Evolutionary conservation across 2,888 invertebrate species (phyloP).

Genomic region (Rhagonycha lutea): DNA sequence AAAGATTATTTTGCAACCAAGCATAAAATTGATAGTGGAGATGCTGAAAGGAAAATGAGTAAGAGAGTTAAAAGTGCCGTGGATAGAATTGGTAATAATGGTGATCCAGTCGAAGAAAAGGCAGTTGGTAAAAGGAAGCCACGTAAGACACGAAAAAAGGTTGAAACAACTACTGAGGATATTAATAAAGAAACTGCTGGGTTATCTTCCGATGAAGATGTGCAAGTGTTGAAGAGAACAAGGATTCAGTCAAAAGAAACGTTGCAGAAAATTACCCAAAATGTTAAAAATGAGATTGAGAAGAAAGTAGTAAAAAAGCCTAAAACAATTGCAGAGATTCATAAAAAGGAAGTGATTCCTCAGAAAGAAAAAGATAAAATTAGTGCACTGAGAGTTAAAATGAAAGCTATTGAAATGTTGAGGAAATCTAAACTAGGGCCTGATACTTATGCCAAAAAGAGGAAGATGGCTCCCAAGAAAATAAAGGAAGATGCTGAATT

Average conservation of each 20-base stretch:
- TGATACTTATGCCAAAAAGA: constrained; percentile 57
- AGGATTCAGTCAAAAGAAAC: constrained; percentile 37
- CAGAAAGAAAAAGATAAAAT: constrained; percentile 72
- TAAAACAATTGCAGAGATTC: constrained; percentile 37
- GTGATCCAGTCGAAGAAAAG: constrained; percentile 30
- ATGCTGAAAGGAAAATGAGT: constrained; percentile 69
- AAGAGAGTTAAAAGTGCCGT: constrained; percentile 82
- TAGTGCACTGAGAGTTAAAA: constrained; percentile 67
- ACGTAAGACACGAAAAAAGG: constrained; percentile 25
- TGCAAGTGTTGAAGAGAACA: constrained; percentile 7
- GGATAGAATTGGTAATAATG: constrained; percentile 62
- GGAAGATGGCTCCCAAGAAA: constrained; percentile 52
- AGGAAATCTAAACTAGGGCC: constrained; percentile 68
- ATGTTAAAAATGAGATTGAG: constrained; percentile 24
- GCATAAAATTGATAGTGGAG: constrained; percentile 57
- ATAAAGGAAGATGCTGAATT: constrained; percentile 67
- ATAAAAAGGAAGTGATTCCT: constrained; percentile 67
- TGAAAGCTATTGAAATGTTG: constrained; percentile 75
- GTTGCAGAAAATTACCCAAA: constrained; percentile 41
- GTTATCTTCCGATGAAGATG: constrained; percentile 24
- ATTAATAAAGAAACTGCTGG: constrained; percentile 8
- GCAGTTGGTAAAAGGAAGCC: constrained; percentile 10
- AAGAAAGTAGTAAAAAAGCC: constrained; percentile 6
- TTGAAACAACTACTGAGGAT: constrained; percentile 6
- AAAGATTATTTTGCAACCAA: constrained; percentile 75